Evolutionary conservation across 2,888 invertebrate genomes (phyloP).

Genomic region (Teleogryllus oceanicus): DNA sequence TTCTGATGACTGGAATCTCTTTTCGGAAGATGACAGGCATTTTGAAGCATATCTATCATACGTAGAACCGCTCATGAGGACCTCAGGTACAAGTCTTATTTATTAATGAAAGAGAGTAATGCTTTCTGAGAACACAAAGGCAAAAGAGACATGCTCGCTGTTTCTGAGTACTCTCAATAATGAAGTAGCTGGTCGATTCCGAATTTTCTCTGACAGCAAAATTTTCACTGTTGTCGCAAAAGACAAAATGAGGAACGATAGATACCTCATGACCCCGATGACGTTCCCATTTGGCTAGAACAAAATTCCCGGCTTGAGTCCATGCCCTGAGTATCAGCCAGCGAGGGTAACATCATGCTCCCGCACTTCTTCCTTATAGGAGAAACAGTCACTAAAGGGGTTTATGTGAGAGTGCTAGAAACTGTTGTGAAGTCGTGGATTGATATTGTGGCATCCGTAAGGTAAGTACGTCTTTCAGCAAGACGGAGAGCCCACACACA

Average conservation of each 20-base stretch:
- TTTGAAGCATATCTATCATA: background rate
- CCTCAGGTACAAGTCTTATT: background rate
- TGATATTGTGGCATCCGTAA: background rate
- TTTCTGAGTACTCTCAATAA: background rate
- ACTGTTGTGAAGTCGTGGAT: background rate
- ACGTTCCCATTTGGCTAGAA: too few species aligned
- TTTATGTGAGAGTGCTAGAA: background rate
- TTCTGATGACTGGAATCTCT: background rate
- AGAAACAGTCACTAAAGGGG: too few species aligned
- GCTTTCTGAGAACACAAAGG: background rate
- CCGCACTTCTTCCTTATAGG: too few species aligned
- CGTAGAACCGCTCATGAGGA: background rate
- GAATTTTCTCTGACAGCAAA: background rate
- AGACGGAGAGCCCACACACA: background rate
- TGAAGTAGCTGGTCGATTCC: background rate
- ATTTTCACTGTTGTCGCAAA: background rate
- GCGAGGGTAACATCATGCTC: too few species aligned
- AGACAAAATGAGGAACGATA: background rate
- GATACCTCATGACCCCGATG: too few species aligned
- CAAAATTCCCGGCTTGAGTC: too few species aligned
- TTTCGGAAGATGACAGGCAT: background rate
- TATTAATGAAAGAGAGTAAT: background rate
- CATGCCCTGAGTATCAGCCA: too few species aligned
- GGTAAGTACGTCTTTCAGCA: background rate
- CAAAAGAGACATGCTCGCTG: background rate